Evolutionary conservation across 2,797 vertebrate genomes (phyloP).

Genomic region (Furcifer pardalis): DNA sequence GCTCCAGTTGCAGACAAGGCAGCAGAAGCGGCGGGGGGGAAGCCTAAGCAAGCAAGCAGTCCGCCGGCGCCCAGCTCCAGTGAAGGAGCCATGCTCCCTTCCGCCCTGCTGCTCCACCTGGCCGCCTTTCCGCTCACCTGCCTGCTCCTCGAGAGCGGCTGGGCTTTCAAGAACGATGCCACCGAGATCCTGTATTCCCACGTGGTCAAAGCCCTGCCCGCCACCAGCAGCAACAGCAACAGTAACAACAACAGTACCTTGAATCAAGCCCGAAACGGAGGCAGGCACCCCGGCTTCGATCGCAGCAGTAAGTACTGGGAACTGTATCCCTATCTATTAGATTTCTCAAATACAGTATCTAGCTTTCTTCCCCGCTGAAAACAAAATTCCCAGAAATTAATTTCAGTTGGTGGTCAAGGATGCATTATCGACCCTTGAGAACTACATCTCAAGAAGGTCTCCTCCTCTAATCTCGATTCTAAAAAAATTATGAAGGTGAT

Average conservation of each 20-base stretch:
- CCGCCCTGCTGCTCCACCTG: constrained; percentile 79
- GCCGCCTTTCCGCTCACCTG: constrained; percentile 82
- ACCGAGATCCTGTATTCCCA: constrained; percentile 90
- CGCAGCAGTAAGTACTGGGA: constrained; percentile 83
- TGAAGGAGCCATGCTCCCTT: constrained; percentile 78
- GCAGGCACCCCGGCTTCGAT: constrained; percentile 82
- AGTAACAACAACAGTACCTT: constrained; percentile 84
- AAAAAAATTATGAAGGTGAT: background rate
- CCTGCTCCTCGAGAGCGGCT: constrained; percentile 84
- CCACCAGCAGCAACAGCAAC: constrained; percentile 65
- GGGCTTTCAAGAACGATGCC: constrained; percentile 90
- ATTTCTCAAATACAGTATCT: background rate
- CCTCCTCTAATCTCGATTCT: no score
- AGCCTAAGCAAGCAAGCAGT: constrained; percentile 35
- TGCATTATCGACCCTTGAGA: constrained; percentile 12
- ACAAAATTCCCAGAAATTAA: background rate
- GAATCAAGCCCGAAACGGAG: constrained; percentile 91
- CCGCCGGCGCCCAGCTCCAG: constrained; percentile 49
- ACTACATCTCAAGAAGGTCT: background rate
- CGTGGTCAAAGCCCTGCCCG: constrained; percentile 76
- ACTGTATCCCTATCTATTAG: constrained; percentile 22
- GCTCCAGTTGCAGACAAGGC: constrained; percentile 65
- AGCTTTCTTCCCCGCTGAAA: background rate
- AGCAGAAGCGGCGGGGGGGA: constrained; percentile 47
- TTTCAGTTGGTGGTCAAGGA: constrained; percentile 20